Base-by-base conservation (phyloP, 2,888 invertebrate species). In the Synanthedon myopaeformis region DNA sequence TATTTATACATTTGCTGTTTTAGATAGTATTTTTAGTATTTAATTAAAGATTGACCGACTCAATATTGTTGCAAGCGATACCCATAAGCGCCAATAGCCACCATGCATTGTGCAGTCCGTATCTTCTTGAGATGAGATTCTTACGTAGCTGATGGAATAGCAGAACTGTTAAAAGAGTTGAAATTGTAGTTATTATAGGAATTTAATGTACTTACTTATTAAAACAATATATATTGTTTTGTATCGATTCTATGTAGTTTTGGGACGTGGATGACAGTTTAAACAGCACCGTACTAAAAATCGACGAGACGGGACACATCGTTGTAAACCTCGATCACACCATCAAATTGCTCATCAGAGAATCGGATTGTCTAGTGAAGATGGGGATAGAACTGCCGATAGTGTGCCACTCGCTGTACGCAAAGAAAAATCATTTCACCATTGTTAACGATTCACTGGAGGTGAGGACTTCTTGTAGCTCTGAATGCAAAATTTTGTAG, bases 301-400 rank as follows among this genome's bases (percentile, higher is more conserved):
- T 93, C 28, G 91, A 92, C 60, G 91, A 91, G 23, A 79, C 87
- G 4, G 92, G 93, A 41, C 90, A 90, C 55, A 82, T 95, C 4
- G 90, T 90, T 57, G 94, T 95, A 0, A 96, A 96, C 69, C 75
- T 96, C 42, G 95, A 95, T 72, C 90, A 90, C 41, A 92, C 93
- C 0, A 91, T 96, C 17, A 90, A 91, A 4, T 79, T 95, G 35
- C 82, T 96, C 42, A 93, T 96, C 53, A 88, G 95, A 35, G 96
- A 97, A 76, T 92, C 95, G 0, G 96, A 96, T 71, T 92, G 95
- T 69, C 90, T 96, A 73, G 90, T 93, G 1, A 96, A 96, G 75
- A 90, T 96, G 88, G 90, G 92, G 4, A 79, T 96, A 2, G 92
- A 93, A n/a, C 83, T 95, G 57, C 95, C 96, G 0, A 92, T 94